phyloP scores from a whole-genome alignment of 35 echinoderm and acorn worm genomes.

The Apostichopus californicus region DNA sequence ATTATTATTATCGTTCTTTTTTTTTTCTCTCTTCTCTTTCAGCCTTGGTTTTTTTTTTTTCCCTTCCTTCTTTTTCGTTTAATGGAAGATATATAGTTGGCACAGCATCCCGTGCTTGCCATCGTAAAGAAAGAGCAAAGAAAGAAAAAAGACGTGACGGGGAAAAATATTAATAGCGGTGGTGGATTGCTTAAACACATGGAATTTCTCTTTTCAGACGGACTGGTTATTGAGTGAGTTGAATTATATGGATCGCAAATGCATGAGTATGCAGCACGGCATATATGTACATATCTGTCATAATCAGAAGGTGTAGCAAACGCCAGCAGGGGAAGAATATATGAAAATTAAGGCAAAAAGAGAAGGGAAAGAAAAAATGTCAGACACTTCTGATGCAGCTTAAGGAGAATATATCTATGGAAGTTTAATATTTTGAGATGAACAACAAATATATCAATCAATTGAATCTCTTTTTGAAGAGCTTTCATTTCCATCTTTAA shows the following conservation, averaged over 20 bases:
- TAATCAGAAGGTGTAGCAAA: too few species aligned
- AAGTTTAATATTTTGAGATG: too few species aligned
- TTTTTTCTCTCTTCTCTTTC: not conserved
- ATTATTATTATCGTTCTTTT: not conserved
- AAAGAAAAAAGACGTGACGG: not conserved
- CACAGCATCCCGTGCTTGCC: not conserved
- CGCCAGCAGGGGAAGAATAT: too few species aligned
- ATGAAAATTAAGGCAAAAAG: too few species aligned
- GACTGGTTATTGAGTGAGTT: slow-evolving; percentile 13
- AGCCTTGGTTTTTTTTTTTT: not conserved
- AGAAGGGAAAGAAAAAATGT: too few species aligned
- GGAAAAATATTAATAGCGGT: slow-evolving; percentile 32
- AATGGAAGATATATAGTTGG: slow-evolving; percentile 14
- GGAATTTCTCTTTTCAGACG: slow-evolving; percentile 16
- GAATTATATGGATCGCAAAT: not conserved
- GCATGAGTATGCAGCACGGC: not conserved
- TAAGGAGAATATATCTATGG: too few species aligned
- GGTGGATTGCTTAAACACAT: slow-evolving; percentile 42
- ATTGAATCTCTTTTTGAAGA: too few species aligned
- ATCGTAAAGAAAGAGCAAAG: not conserved
- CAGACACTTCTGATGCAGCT: too few species aligned
- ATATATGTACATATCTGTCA: not conserved
- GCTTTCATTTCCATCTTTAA: too few species aligned
- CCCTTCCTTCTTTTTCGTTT: not conserved
- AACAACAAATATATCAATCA: too few species aligned